Evolutionary conservation across 2,888 invertebrate genomes (phyloP), one percentile per base, ranked within the genome.

Genomic region (Fragum whitleyi): DNA sequence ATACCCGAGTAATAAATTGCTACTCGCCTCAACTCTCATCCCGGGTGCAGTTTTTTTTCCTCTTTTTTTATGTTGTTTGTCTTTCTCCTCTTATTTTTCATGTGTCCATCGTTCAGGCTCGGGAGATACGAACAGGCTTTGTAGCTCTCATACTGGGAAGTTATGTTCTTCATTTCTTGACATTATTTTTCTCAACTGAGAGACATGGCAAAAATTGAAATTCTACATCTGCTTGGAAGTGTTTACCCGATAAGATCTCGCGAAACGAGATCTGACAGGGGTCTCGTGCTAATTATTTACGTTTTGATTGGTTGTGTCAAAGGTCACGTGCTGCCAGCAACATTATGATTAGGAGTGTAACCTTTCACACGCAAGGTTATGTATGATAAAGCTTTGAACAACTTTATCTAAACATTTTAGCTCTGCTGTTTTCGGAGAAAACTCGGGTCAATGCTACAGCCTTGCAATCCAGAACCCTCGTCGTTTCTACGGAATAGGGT

Each of bases 221-320:
- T 36, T n/a, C 42, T 21, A n/a, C 65, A 65, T 65, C 65, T 65
- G 65, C 36, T 36, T 42, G 36, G 42, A 65, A 65, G 36, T 65
- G 65, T 65, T 65, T 65, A 65, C 65, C 42, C 39, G 65, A 65
- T 65, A 65, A 65, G 65, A 65, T 65, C 65, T 36, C 65, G 65
- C 23, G 65, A 42, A 65, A 65, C 65, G 65, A 39, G 65, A 65
- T 65, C 39, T 69, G 55, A 55, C 69, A 69, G 55, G 55, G 69
- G 69, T 69, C 69, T 47, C 69, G 55, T 69, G 69, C 55, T 69
- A 32, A 55, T 69, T 69, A 69, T 55, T 69, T 53, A 69, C 69
- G 55, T 69, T 29, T 55, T 69, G 23, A 69, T 69, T 69, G 69
- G 69, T 55, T 29, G 55, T 29, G 69, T 55, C 28, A 69, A 55